Evolutionary conservation across 2,888 invertebrate genomes (phyloP).

Genomic region (Agonopterix heracliana): DNA sequence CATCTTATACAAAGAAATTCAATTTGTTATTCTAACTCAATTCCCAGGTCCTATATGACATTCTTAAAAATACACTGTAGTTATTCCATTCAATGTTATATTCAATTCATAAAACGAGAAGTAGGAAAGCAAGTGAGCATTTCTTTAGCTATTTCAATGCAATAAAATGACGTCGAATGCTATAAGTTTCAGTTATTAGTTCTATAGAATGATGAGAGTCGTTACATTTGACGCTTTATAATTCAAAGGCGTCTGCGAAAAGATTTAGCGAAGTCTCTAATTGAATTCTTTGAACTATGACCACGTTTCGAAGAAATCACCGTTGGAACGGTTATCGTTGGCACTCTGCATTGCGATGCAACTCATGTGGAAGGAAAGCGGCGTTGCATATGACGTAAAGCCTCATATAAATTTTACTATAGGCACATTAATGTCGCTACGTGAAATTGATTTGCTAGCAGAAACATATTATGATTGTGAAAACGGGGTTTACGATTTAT

Average conservation of each 20-base stretch:
- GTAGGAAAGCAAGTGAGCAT: too few species aligned
- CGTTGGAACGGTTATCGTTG: slow-evolving; percentile 44
- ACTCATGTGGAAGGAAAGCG: slow-evolving; percentile 58
- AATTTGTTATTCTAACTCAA: not conserved
- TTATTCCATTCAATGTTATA: too few species aligned
- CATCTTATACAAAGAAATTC: not conserved
- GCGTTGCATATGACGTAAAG: slow-evolving; percentile 60
- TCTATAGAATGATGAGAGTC: not conserved
- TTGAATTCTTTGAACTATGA: slow-evolving; percentile 39
- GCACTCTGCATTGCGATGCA: slow-evolving; percentile 20
- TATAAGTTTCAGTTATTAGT: not conserved
- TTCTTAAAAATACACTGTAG: not conserved
- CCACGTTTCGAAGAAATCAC: slow-evolving; percentile 30
- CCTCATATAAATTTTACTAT: slow-evolving; percentile 75
- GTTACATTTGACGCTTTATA: not conserved
- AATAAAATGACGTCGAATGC: too few species aligned
- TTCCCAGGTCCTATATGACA: not conserved
- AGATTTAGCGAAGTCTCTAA: not conserved
- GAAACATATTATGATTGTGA: slow-evolving; percentile 76
- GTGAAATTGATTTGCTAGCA: slow-evolving; percentile 76
- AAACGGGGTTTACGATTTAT: slow-evolving; percentile 76
- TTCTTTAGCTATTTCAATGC: too few species aligned
- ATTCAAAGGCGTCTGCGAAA: not conserved
- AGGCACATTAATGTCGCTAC: slow-evolving; percentile 74
- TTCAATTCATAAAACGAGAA: too few species aligned